Evolutionary conservation across 2,888 invertebrate genomes (phyloP), one percentile per base, ranked within the genome.

Genomic region (Brachyptera risi): DNA sequence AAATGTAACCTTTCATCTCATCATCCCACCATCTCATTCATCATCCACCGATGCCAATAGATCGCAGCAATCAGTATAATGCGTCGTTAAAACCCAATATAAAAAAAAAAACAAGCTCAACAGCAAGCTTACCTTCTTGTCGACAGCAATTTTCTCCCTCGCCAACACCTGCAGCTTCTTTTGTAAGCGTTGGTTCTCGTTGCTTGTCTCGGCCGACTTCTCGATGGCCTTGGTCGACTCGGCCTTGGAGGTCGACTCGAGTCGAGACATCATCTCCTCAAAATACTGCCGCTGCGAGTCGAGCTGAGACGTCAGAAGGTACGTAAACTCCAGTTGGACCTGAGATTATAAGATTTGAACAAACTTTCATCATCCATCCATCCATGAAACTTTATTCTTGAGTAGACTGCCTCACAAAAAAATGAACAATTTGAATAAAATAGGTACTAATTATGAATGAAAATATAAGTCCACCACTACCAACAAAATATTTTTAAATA

Each of bases 301-400:
- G 54, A 99, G 79, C 71, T 99, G 99, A 56, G 92, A 92, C 1
- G 97, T 97, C 47, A 99, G 79, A 62, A 97, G 81, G 78, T 97
- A 96, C 0, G 96, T 96, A 73, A 96, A 98, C 80, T 99, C 98
- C 63, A 98, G 80, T 73, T 96, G 96, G 57, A 98, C 23, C 54
- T 54, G 54, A 11, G 21, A 21, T 11, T 11, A 40, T 4, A 9
- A 9, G 40, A n/a, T 9, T 35, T 11, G 7, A 35, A 35, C 7
- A 35, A n/a, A n/a, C n/a, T n/a, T n/a, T n/a, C n/a, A n/a, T n/a
- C n/a, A n/a, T n/a, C n/a, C n/a, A n/a, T n/a, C n/a, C n/a, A n/a
- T n/a, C n/a, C n/a, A n/a, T n/a, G n/a, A n/a, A n/a, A n/a, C n/a
- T n/a, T n/a, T n/a, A n/a, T n/a, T n/a, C n/a, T n/a, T n/a, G n/a